Evolutionary conservation across 2,113 vertebrate genomes (phyloP).

Genomic region (Rhipidura dahli): DNA sequence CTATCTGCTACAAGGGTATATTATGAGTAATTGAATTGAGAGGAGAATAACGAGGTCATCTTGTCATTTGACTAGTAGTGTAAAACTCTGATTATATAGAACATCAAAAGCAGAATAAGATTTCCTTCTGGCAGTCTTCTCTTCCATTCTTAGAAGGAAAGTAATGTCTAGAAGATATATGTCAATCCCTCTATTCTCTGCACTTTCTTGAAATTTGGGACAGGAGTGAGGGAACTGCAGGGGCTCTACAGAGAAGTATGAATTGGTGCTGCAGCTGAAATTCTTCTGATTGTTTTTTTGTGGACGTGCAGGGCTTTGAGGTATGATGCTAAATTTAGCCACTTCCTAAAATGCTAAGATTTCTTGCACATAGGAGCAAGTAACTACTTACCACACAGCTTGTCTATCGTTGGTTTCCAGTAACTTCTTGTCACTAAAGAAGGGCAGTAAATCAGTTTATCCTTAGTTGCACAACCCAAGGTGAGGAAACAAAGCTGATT

Average conservation of each 20-base stretch:
- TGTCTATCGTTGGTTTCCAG: neutral
- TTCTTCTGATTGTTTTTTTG: neutral
- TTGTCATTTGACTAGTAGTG: neutral
- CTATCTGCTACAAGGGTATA: neutral
- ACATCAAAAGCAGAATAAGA: neutral
- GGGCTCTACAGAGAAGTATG: neutral
- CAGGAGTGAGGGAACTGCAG: neutral
- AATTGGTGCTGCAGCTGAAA: neutral
- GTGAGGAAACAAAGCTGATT: constrained; percentile 57
- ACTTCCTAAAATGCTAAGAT: neutral
- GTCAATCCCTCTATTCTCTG: neutral
- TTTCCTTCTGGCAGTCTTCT: neutral
- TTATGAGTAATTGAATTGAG: neutral
- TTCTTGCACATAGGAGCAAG: neutral
- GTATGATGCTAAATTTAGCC: neutral
- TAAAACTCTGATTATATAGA: neutral
- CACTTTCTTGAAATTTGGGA: neutral
- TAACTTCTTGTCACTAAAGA: neutral
- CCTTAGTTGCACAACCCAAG: constrained; percentile 15
- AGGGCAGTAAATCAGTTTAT: constrained; percentile 30
- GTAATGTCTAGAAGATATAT: neutral
- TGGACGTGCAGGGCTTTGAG: neutral
- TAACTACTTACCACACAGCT: neutral
- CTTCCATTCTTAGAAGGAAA: neutral
- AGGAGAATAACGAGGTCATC: neutral